phyloP scores from a whole-genome alignment of 1,140 invertebrate genomes.

The Radopholus similis region DNA sequence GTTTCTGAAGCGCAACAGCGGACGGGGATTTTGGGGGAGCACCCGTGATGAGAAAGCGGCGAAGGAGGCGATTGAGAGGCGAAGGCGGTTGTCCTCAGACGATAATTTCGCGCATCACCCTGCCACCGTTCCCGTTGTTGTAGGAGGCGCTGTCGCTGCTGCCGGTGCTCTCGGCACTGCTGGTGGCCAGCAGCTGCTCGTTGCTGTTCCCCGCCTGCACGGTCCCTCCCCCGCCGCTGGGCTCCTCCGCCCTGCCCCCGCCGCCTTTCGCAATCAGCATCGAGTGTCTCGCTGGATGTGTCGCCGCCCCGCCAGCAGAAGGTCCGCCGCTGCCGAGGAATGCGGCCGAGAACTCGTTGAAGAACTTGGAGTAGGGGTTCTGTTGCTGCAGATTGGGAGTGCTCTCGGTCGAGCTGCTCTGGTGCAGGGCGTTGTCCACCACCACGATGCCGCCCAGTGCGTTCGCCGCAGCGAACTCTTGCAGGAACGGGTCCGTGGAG shows the following conservation, averaged over 20 bases:
- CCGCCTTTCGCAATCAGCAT: neutral
- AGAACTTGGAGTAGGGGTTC: neutral
- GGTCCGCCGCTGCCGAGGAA: neutral
- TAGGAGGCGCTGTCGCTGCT: neutral
- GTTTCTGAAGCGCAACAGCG: too few relatives aligned
- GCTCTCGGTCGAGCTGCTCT: slow-evolving; percentile 12
- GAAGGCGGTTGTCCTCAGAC: neutral
- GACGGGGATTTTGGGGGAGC: neutral
- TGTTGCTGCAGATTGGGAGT: slow-evolving; percentile 1
- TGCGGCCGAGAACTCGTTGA: slow-evolving; percentile 7
- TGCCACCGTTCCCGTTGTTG: neutral
- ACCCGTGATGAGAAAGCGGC: neutral
- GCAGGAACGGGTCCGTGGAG: slow-evolving; percentile 15
- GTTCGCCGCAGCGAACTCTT: slow-evolving; percentile 10
- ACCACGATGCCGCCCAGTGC: slow-evolving; percentile 12
- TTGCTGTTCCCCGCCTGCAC: neutral
- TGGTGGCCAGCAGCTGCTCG: slow-evolving; percentile 1
- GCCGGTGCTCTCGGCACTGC: slow-evolving; percentile 3
- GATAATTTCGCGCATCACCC: slow-evolving; percentile 23
- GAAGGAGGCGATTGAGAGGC: neutral
- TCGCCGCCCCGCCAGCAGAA: neutral
- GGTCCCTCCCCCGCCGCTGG: neutral
- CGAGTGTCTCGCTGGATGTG: neutral
- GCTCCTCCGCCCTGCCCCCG: neutral
- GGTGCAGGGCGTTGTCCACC: slow-evolving; percentile 11